These are phyloP conservation scores for Pelobates fuscus DNA, from an alignment of 2,113 vertebrate genomes.

Conservation along the genomic window DNA sequence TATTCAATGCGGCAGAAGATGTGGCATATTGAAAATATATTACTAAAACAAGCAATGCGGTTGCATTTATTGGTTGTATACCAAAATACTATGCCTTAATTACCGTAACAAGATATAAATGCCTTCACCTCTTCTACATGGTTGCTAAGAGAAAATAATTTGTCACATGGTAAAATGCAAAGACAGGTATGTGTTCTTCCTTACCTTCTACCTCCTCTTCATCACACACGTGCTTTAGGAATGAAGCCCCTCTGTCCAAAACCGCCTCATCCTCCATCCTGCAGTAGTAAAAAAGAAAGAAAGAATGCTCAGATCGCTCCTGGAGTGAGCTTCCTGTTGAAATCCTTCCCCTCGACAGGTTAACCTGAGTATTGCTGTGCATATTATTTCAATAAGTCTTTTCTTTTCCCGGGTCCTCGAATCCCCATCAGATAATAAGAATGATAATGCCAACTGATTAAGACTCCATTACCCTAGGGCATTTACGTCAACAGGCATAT, in stretches of 20 bases:
- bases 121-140: too few species aligned
- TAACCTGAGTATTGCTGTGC: conserved; percentile 77
- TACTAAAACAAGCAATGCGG: too few species aligned
- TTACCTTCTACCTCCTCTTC: conserved; percentile 97
- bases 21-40: too few species aligned
- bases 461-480: conserved; percentile 63
- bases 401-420: conserved; percentile 56
- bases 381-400: conserved; percentile 60
- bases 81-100: too few species aligned
- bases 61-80: too few species aligned
- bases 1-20: too few species aligned
- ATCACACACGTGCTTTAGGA: conserved; percentile 91
- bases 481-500: conserved; percentile 33
- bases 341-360: conserved; percentile 77
- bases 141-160: too few species aligned
- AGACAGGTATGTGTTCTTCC: conserved; percentile 45
- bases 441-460: conserved; percentile 46
- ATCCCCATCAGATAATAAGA: conserved; percentile 68
- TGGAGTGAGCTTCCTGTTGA: conserved; percentile 79
- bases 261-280: conserved; percentile 99
- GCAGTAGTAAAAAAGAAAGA: conserved; percentile 98
- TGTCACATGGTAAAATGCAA: too few species aligned
- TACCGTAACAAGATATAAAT: too few species aligned
- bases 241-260: conserved; percentile 93
- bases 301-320: conserved; percentile 95